Evolutionary conservation across 2,888 invertebrate species (phyloP), one percentile per base, ranked within the genome.

Genomic region (Callyntrura guangdongensis): DNA sequence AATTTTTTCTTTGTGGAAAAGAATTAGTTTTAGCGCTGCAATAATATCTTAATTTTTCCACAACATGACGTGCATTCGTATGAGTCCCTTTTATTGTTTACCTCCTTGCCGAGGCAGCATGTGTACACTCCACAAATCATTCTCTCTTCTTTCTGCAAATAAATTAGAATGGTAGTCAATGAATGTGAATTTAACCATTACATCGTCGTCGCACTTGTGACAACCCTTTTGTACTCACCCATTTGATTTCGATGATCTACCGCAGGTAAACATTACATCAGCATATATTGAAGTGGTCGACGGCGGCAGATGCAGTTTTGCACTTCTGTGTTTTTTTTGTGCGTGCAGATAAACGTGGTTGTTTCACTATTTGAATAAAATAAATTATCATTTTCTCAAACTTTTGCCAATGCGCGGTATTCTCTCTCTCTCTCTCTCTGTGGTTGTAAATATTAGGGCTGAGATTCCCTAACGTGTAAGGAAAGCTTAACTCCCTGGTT

Each of bases 101-200:
- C 53, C n/a, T 53, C 53, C 12, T n/a, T n/a, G 53, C 53, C 53
- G 14, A 12, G n/a, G 12, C 53, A 20, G 20, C 8, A 67, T 27
- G 45, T 9, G 8, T 8, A 17, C 20, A 20, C 61, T 61, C 53
- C 11, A 53, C 11, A 53, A 11, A 53, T 14, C 64, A 85, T 59
- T 45, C 36, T 59, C 56, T 64, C 64, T 53, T 72, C 59, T 53
- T 56, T 36, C 59, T 12, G 14, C 53, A 49, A 69, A 85, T 72
- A 86, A 86, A 77, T 79, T 77, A 64, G 47, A 77, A 49, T 36
- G 59, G 53, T 45, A 81, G 81, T 53, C 64, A 87, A 64, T 67
- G 81, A 64, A 69, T 69, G 87, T 81, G 81, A 81, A 87, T 67
- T 67, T 74, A 12, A 49, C 69, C 69, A 87, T 87, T 79, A 87